Percentiles rank a stretch among this genome's conserved stretches.
phyloP scores from a whole-genome alignment of 2,888 invertebrate species.

The Colostygia pectinataria region DNA sequence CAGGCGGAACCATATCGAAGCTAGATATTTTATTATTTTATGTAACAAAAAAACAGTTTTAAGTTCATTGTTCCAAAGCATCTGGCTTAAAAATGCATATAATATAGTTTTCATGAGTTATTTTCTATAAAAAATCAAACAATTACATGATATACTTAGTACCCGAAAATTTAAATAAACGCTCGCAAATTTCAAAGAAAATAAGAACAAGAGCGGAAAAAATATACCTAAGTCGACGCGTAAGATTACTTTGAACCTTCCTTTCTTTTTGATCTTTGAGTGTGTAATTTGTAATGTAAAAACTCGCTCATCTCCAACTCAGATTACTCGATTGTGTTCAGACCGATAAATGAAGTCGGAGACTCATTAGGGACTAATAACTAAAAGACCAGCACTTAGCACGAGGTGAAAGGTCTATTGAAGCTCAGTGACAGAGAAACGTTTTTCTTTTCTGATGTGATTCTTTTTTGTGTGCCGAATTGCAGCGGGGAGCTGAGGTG shows the following conservation, averaged over 20 bases:
- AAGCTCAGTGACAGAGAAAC: slow-evolving; percentile 72
- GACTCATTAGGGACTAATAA: slow-evolving; percentile 70
- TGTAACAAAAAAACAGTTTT: too few species aligned
- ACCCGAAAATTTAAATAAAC: slow-evolving; percentile 5
- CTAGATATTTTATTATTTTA: too few species aligned
- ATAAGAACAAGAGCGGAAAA: slow-evolving; percentile 17
- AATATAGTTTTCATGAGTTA: too few species aligned
- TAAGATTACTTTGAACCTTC: slow-evolving; percentile 52
- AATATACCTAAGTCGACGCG: slow-evolving; percentile 47
- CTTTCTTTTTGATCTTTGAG: slow-evolving; percentile 72
- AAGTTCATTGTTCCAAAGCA: too few species aligned
- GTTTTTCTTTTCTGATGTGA: slow-evolving; percentile 68
- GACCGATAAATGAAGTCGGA: slow-evolving; percentile 59
- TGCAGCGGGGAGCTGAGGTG: slow-evolving; percentile 54
- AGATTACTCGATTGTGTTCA: too few species aligned
- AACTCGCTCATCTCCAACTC: slow-evolving; percentile 36
- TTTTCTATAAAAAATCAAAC: slow-evolving; percentile 1
- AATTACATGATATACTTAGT: not conserved
- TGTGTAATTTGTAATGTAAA: slow-evolving; percentile 50
- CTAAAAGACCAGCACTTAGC: slow-evolving; percentile 63
- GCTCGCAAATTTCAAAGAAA: slow-evolving; percentile 12
- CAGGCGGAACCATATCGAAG: too few species aligned
- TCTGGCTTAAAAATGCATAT: too few species aligned
- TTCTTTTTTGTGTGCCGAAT: slow-evolving; percentile 74
- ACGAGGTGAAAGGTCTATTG: slow-evolving; percentile 63